Percentiles rank a stretch among this genome's conserved stretches.
Evolutionary conservation across 2,888 invertebrate genomes (phyloP).

Genomic region (Orgyia antiqua): DNA sequence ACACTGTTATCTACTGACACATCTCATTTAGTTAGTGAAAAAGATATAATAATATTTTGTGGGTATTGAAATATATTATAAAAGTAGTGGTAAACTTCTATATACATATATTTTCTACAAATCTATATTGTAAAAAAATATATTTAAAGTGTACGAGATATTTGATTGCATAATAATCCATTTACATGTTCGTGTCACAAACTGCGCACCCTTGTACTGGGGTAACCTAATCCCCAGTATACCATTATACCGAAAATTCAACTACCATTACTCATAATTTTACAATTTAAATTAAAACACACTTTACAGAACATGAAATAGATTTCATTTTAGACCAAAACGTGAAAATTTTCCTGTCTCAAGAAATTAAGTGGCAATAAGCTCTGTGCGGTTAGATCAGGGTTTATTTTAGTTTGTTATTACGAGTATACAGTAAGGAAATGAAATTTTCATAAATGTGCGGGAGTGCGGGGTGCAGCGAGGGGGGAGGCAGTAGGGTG

Average conservation of each 20-base stretch:
- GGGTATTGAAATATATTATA: too few species aligned
- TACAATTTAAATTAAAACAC: conserved; percentile 27
- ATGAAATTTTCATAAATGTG: conserved; percentile 75
- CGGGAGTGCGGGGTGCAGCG: conserved; percentile 15
- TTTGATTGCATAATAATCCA: conserved; percentile 69
- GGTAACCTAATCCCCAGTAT: conserved; percentile 71
- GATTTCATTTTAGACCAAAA: conserved; percentile 43
- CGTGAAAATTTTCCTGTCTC: conserved; percentile 35
- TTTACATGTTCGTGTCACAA: conserved; percentile 63
- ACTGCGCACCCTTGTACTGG: conserved; percentile 48
- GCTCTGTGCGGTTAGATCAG: conserved; percentile 54
- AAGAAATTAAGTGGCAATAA: conserved; percentile 56
- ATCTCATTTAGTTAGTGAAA: too few species aligned
- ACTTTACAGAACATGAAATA: conserved; percentile 43
- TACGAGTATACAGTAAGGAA: conserved; percentile 49
- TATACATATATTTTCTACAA: too few species aligned
- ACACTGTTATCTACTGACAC: too few species aligned
- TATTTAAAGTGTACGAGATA: conserved; percentile 29
- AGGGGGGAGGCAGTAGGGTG: conserved; percentile 22
- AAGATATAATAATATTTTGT: too few species aligned
- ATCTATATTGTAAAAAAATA: too few species aligned
- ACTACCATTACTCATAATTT: conserved; percentile 53
- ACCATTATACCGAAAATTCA: conserved; percentile 70
- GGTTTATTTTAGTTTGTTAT: conserved; percentile 59
- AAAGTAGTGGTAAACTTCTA: too few species aligned